Evolutionary conservation across 1,140 invertebrate genomes (phyloP).

Genomic region (Eciton burchellii): DNA sequence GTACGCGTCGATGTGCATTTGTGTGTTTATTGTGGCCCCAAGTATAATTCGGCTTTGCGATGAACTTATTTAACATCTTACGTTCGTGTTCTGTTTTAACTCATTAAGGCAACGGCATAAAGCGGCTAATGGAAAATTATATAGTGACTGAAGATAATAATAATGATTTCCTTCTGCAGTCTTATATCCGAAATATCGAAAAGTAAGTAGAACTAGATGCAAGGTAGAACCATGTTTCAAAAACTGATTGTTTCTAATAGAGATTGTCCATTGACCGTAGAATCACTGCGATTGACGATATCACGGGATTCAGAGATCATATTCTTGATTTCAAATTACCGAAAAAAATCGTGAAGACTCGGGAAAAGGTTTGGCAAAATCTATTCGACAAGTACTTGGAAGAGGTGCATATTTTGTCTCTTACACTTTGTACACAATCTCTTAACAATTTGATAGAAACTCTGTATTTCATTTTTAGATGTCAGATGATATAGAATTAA

Average conservation of each 20-base stretch:
- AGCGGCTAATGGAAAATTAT: conserved; percentile 2
- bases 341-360: conserved; percentile 50
- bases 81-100: not conserved
- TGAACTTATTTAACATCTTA: conserved; percentile 10
- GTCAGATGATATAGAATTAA: conserved; percentile 50
- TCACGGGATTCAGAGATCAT: not conserved
- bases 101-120: not conserved
- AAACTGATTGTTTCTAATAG: not conserved
- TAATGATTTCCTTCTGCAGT: conserved; percentile 32
- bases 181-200: conserved; percentile 34
- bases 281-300: no score
- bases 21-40: no score
- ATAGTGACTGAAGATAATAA: not conserved
- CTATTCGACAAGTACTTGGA: conserved; percentile 73
- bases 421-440: not conserved
- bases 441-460: not conserved
- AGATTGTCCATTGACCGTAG: conserved; percentile 14
- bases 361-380: conserved; percentile 65
- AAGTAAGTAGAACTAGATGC: no score
- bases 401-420: conserved; percentile 60
- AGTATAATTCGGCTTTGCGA: not conserved
- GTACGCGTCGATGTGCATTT: no score
- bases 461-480: conserved; percentile 14
- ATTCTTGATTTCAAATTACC: conserved; percentile 52
- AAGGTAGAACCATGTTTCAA: no score